These are phyloP conservation scores for Danaus chrysippus DNA, from an alignment of 2,888 invertebrate genomes.

Conservation along the genomic window DNA sequence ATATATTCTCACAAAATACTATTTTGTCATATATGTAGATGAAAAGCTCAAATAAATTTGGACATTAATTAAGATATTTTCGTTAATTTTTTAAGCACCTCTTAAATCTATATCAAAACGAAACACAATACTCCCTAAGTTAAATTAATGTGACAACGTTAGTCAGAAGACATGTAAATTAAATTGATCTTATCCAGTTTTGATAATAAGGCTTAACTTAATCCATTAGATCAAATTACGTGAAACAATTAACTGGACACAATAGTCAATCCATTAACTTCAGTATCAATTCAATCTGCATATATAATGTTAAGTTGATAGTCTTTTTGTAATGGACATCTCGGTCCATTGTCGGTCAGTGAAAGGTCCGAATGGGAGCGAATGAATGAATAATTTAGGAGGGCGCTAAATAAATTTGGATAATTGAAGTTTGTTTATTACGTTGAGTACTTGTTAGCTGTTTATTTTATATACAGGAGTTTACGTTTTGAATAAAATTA, in stretches of 20 bases:
- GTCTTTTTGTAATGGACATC: constrained; percentile 59
- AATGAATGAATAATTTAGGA: constrained; percentile 63
- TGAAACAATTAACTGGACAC: constrained; percentile 43
- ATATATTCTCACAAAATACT: no score
- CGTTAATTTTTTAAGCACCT: no score
- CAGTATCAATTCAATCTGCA: constrained; percentile 60
- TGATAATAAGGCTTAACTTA: constrained; percentile 2
- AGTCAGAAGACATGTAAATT: not conserved
- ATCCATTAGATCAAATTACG: constrained; percentile 32
- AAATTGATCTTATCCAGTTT: not conserved
- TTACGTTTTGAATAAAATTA: constrained; percentile 3
- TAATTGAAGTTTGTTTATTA: constrained; percentile 24
- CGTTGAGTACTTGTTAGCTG: not conserved
- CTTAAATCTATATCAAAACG: no score
- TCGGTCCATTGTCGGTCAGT: constrained; percentile 56
- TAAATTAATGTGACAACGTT: not conserved
- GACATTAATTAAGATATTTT: no score
- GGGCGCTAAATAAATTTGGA: constrained; percentile 38
- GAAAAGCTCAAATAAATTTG: no score
- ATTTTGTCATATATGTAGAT: no score
- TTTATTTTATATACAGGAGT: not conserved
- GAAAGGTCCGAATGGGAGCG: constrained; percentile 51
- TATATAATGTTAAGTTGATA: constrained; percentile 58
- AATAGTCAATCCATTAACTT: constrained; percentile 46
- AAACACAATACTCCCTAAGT: no score